Conservation (phyloP, 1,140 invertebrate genomes). For the Trachymyrmex cornetzi region DNA sequence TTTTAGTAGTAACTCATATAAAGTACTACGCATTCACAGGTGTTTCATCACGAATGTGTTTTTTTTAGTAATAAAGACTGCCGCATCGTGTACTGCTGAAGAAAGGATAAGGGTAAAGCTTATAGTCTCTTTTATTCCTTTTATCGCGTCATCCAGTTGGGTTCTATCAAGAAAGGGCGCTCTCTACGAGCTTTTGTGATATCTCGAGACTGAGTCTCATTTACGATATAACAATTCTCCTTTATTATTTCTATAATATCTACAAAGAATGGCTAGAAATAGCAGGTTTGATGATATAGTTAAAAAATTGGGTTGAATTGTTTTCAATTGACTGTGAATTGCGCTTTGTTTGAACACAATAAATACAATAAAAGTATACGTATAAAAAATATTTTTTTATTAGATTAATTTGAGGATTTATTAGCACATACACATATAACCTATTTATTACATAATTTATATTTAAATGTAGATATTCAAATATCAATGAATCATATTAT, state of each 20-base stretch:
- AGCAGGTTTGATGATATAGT: neutral
- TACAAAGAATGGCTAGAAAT: conserved; percentile 17
- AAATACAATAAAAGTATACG: neutral
- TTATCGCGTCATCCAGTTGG: conserved; percentile 53
- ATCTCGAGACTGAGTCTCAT: conserved; percentile 33
- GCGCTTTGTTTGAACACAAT: conserved; percentile 10
- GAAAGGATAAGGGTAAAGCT: conserved; percentile 41
- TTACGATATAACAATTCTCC: conserved; percentile 37
- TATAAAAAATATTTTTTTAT: neutral
- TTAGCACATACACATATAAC: neutral
- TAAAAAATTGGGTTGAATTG: conserved; percentile 3
- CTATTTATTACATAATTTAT: conserved; percentile 10
- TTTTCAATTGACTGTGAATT: conserved; percentile 7
- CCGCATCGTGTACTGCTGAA: conserved; percentile 19
- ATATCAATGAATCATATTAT: conserved; percentile 1
- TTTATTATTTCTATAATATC: conserved; percentile 53
- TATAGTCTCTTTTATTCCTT: conserved; percentile 53
- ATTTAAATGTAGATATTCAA: conserved; percentile 4
- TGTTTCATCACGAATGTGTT: conserved; percentile 4
- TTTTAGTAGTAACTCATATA: conserved; percentile 16
- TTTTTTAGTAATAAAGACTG: conserved; percentile 39
- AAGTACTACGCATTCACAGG: conserved; percentile 33
- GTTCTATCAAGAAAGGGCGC: conserved; percentile 28
- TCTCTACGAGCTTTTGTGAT: conserved; percentile 43
- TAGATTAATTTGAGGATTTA: neutral